Base-by-base conservation (phyloP, 2,888 invertebrate species). In the Clanis bilineata region DNA sequence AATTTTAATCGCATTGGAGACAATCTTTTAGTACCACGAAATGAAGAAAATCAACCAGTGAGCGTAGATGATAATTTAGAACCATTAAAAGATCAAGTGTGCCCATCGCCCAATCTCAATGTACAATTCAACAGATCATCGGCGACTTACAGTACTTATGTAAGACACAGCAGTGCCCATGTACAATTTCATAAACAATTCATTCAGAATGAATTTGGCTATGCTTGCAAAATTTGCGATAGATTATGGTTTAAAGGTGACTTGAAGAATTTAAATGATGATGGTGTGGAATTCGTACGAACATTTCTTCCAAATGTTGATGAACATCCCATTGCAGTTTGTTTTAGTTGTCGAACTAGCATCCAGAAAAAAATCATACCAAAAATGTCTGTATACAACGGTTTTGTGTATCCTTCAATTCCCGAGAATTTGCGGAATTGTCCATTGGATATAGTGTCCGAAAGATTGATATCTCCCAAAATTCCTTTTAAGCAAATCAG, bases 401-500 rank as follows among this genome's bases (percentile, higher is more conserved):
- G 73, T 43, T 73, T 75, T 66, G 32, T 55, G 66, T 73, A 68
- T 71, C 73, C 73, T 32, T 55, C 57, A 62, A 68, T 68, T 63
- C 76, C 76, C 57, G n/a, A 56, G 60, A 57, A 69, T 70, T 67
- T 73, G 60, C 70, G 65, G 60, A 59, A 41, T 7, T 51, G 15
- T 28, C 43, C 57, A 15, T 67, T 77, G 54, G 58, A 76, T 57
- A 54, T 72, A 45, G 60, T 75, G 12, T 43, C 56, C 45, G 58
- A 75, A 65, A 57, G 72, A 55, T 57, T 76, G 25, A 69, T 76
- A 59, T 74, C 76, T 25, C 73, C 74, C 12, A 57, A 68, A 56
- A 66, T 76, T 23, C 75, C 74, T 1, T 74, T 76, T 59, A 72
- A 74, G 73, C 74, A 78, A 25, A 73, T 77, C 36, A 56, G 74